Conservation (phyloP, 2,113 vertebrate genomes). For the Daphoenositta chrysoptera region DNA sequence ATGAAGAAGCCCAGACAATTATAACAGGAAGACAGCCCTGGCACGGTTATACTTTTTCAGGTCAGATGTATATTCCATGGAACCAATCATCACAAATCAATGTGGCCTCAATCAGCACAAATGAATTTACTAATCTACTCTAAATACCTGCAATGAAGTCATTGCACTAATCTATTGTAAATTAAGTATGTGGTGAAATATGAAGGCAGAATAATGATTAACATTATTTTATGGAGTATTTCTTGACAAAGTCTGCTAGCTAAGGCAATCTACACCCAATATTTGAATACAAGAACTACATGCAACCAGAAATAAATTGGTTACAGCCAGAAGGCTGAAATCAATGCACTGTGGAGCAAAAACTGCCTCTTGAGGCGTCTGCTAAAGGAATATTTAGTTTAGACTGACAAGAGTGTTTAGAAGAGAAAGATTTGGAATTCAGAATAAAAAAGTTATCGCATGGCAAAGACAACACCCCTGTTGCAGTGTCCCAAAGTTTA, state of each 20-base stretch:
- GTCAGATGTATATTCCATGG: not conserved
- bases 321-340: not conserved
- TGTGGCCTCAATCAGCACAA: slow-evolving; percentile 45
- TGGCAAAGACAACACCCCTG: not conserved
- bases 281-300: not conserved
- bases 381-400: not conserved
- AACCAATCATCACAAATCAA: slow-evolving; percentile 53
- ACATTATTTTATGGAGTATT: not conserved
- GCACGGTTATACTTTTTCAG: not conserved
- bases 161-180: slow-evolving; percentile 33
- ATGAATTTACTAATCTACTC: slow-evolving; percentile 42
- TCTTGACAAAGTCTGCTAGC: not conserved
- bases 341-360: not conserved
- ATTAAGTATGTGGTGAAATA: slow-evolving; percentile 53
- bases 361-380: not conserved
- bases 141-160: slow-evolving; percentile 60
- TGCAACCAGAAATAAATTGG: not conserved
- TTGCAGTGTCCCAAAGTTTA: not conserved
- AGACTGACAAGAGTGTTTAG: not conserved
- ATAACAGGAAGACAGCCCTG: not conserved
- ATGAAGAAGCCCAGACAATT: slow-evolving; percentile 46
- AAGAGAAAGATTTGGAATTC: not conserved
- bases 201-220: slow-evolving; percentile 26
- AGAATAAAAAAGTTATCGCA: not conserved
- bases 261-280: not conserved